A percentile compares a stretch with the other conserved stretches of the same genome.
Conservation (phyloP, 64 coral and sea anemone species). For the Montipora sp. region DNA sequence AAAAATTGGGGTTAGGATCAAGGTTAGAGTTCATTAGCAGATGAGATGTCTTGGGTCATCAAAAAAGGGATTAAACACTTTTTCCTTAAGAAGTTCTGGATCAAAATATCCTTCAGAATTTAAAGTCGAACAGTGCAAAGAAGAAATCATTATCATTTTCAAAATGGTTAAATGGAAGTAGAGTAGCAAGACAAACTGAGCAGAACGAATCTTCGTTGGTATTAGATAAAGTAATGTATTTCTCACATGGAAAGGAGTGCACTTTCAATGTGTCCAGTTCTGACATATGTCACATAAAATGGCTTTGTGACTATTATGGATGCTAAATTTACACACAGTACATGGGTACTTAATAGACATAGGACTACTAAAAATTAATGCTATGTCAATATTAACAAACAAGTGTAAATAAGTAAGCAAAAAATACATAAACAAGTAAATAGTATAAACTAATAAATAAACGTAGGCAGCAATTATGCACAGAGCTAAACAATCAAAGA, state of each 20-base stretch:
- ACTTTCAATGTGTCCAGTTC: not conserved
- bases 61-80: conserved; percentile 68
- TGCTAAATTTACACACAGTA: not conserved
- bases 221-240: conserved; percentile 8
- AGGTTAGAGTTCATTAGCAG: conserved; percentile 65
- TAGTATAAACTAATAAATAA: not conserved
- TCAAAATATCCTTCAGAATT: conserved; percentile 39
- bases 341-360: not conserved
- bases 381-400: not conserved
- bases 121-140: conserved; percentile 53
- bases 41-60: conserved; percentile 57
- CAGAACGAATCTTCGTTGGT: conserved; percentile 53
- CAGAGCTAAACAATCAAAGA: not conserved
- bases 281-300: not conserved
- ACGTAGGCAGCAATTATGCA: not conserved
- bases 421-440: not conserved
- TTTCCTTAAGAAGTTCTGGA: conserved; percentile 17
- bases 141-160: conserved; percentile 49
- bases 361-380: not conserved
- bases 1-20: conserved; percentile 40
- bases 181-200: not conserved
- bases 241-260: conserved; percentile 2
- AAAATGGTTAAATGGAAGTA: conserved; percentile 57
- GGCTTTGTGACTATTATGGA: not conserved
- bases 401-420: not conserved